These are phyloP conservation scores for Cairina moschata DNA, from an alignment of 2,113 vertebrate species.

Conservation along the genomic window DNA sequence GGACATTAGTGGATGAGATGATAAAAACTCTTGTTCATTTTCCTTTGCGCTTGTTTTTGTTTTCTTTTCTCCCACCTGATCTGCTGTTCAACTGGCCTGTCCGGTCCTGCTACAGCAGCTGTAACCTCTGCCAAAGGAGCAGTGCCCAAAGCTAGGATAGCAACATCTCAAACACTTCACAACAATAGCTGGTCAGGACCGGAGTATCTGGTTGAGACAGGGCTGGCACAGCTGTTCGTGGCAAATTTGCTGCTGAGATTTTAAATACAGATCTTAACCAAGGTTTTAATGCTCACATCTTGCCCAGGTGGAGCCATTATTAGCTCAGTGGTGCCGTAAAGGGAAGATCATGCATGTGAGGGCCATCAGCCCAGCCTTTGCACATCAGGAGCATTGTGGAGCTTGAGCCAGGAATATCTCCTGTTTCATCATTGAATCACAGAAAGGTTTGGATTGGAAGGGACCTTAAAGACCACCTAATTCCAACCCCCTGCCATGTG, in stretches of 20 bases:
- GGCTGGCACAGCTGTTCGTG: neutral
- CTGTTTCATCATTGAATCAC: neutral
- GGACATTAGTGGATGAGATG: accelerated
- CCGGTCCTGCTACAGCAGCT: accelerated
- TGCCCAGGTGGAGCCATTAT: accelerated
- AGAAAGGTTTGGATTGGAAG: neutral
- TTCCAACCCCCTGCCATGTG: neutral
- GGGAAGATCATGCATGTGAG: accelerated
- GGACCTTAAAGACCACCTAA: neutral
- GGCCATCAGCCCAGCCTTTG: neutral
- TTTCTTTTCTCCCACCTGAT: neutral
- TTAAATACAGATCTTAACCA: neutral
- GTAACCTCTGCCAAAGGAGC: too few relatives aligned
- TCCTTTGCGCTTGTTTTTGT: neutral
- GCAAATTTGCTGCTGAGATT: accelerated
- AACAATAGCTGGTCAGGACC: neutral
- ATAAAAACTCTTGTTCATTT: accelerated
- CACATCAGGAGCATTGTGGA: accelerated
- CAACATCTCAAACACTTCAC: accelerated
- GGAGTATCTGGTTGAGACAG: too few relatives aligned
- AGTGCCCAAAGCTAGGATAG: accelerated
- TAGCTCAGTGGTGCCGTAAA: too few relatives aligned
- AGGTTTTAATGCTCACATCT: neutral
- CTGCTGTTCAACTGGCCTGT: neutral
- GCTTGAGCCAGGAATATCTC: neutral